Conservation (phyloP, 2,888 invertebrate species). For the Branchipolynoe longqiensis region DNA sequence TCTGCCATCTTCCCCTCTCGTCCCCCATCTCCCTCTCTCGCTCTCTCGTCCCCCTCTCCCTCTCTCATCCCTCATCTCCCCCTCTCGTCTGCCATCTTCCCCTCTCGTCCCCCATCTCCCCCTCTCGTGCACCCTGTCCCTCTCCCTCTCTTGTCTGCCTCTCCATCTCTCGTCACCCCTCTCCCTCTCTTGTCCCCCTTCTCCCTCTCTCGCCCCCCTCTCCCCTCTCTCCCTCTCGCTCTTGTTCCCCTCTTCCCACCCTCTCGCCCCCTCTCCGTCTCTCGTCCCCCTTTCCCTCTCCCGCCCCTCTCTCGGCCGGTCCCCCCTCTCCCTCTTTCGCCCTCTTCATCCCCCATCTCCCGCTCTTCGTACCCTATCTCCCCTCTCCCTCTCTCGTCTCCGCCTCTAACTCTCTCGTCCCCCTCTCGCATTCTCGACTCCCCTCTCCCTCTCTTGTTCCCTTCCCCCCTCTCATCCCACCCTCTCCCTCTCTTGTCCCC, state of each 20-base stretch:
- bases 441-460: not conserved
- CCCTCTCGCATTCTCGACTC: not conserved
- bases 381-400: not conserved
- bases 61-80: not conserved
- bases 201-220: not conserved
- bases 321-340: not conserved
- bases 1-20: not conserved
- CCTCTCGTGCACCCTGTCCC: not conserved
- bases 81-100: not conserved
- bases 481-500: slow-evolving; percentile 1
- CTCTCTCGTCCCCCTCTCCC: not conserved
- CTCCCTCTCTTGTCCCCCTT: not conserved
- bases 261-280: not conserved
- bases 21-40: not conserved
- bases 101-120: not conserved
- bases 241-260: not conserved
- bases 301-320: not conserved
- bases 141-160: not conserved
- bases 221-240: too few species aligned
- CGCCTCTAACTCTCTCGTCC: not conserved
- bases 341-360: not conserved
- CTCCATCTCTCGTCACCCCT: not conserved
- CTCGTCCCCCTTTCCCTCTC: not conserved
- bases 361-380: too few species aligned
- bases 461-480: too few species aligned